Evolutionary conservation across 2,797 vertebrate species (phyloP).

Genomic region (Periparus ater): DNA sequence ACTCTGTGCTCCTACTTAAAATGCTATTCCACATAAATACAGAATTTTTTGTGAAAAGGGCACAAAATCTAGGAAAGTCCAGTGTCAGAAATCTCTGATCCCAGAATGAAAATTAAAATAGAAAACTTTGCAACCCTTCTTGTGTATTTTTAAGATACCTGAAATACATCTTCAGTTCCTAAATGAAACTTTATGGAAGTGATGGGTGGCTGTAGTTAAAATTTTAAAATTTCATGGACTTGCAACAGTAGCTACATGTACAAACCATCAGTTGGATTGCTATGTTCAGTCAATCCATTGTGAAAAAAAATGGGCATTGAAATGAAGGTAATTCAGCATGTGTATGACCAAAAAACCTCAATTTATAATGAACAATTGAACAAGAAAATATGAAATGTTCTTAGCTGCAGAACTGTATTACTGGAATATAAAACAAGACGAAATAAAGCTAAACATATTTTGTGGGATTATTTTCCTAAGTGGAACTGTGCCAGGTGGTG

Average conservation of each 20-base stretch:
- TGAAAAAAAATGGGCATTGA: not conserved
- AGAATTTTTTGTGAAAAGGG: not conserved
- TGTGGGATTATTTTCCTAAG: not conserved
- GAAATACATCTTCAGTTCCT: not conserved
- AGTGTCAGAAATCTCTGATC: not conserved
- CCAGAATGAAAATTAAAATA: not conserved
- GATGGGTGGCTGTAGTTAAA: not conserved
- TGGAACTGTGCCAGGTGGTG: not conserved
- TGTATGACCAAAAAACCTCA: rapidly evolving
- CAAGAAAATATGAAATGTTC: not conserved
- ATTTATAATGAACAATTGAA: not conserved
- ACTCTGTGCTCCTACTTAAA: not conserved
- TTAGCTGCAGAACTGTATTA: not conserved
- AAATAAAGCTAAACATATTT: not conserved
- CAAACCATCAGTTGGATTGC: not conserved
- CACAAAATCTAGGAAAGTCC: not conserved
- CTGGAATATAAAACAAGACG: not conserved
- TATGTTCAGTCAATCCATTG: not conserved
- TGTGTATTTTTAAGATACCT: not conserved
- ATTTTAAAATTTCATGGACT: not conserved
- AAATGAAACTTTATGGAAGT: not conserved
- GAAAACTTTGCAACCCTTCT: not conserved
- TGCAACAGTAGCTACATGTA: not conserved
- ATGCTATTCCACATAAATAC: not conserved
- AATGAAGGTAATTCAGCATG: not conserved